Evolutionary conservation across 1,140 invertebrate genomes (phyloP), one percentile per base, ranked within the genome.

Genomic region (Conus betulinus): DNA sequence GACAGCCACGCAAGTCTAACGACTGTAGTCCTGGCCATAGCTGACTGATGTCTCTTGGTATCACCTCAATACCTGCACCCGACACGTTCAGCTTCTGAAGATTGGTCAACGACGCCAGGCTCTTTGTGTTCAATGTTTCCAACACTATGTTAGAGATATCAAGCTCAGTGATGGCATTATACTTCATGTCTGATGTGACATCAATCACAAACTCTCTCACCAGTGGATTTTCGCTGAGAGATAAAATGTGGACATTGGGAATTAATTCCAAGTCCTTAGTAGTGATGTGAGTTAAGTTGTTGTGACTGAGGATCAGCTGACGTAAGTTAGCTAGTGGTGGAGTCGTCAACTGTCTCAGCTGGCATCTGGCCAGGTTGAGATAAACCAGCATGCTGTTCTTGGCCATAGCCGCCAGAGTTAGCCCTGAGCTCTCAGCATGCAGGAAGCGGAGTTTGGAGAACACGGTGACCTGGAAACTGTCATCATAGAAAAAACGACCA

Each of bases 61-160:
- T 13, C 55, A 71, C 52, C 39, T 25, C n/a, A 57, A 87, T 15
- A 10, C 74, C 27, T 55, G 71, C 60, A 63, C 13, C 11, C 8
- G 86, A 87, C 23, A 87, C 11, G 57, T 87, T 79, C 3, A 87
- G n/a, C 78, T n/a, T 25, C 51, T n/a, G 52, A 17, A 87, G 51
- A n/a, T 51, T 15, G 7, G 76, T 5, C n/a, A 87, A 27, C 7
- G 53, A 39, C 4, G 20, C 17, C n/a, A 82, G 11, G 1, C 15
- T 51, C 3, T 25, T 8, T 11, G 39, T 52, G 11, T 76, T 17
- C 4, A 81, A 15, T 13, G 13, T 27, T 0, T 13, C 25, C 8
- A 76, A 25, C 0, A 25, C 20, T 15, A 53, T 60, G 39, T 27
- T n/a, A 17, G 74, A 79, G 7, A 52, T 5, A 25, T 87, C 76